phyloP scores from a whole-genome alignment of 30 jellyfish, hydroid and myxozoan genomes.

The Aurelia coerulea region DNA sequence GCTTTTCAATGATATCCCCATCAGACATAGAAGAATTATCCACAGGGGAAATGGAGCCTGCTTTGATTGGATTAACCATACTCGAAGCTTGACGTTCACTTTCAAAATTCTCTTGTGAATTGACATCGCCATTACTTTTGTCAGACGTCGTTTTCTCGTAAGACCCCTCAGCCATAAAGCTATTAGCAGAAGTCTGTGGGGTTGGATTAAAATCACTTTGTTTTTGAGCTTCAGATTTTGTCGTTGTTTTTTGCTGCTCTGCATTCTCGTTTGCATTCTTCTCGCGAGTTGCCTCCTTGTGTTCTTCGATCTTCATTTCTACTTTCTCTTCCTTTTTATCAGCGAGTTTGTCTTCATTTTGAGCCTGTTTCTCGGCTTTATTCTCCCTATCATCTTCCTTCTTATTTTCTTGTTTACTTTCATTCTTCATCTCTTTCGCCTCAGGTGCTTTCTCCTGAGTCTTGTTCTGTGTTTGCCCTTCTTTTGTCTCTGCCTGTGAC shows the following conservation, averaged over 20 bases:
- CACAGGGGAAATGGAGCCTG: constrained; percentile 9
- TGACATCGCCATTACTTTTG: not conserved
- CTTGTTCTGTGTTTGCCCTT: not conserved
- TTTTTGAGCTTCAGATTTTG: not conserved
- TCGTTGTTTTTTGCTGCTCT: not conserved
- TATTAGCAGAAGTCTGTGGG: not conserved
- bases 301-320: not conserved
- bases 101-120: not conserved
- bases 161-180: not conserved
- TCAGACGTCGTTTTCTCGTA: not conserved
- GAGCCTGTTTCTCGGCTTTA: not conserved
- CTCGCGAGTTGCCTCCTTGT: not conserved
- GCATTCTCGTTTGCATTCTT: not conserved
- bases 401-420: not conserved
- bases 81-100: not conserved
- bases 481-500: too few species aligned
- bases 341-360: too few species aligned
- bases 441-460: too few species aligned
- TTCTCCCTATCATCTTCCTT: not conserved
- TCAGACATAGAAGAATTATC: constrained; percentile 46
- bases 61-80: not conserved
- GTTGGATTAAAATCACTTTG: too few species aligned
- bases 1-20: constrained; percentile 47
- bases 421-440: not conserved
- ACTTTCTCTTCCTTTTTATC: not conserved